Conservation (phyloP, 2,888 invertebrate species). For the Operophtera brumata region DNA sequence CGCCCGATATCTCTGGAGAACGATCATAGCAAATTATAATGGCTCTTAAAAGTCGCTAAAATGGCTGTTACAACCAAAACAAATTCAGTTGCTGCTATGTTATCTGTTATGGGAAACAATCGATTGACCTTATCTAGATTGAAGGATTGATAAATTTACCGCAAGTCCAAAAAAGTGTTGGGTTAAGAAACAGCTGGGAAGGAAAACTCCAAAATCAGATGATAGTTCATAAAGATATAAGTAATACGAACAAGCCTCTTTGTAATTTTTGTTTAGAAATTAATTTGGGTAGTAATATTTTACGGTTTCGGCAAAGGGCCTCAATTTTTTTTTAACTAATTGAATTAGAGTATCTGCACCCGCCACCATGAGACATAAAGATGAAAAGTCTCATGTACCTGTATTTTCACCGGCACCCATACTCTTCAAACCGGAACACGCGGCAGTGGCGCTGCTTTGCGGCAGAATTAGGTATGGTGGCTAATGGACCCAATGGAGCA, state of each 20-base stretch:
- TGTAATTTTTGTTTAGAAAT: background rate
- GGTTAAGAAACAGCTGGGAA: background rate
- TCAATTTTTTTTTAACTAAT: no score
- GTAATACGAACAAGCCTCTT: background rate
- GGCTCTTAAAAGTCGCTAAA: conserved; percentile 63
- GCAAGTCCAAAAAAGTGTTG: conserved; percentile 1
- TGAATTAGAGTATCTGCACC: no score
- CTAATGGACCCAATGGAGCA: no score
- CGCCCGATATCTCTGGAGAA: conserved; percentile 65
- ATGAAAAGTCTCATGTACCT: no score
- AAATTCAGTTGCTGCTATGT: conserved; percentile 58
- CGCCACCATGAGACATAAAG: no score
- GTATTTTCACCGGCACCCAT: no score
- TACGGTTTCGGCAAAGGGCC: no score
- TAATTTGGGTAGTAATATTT: no score
- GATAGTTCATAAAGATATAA: background rate
- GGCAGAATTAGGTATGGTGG: no score
- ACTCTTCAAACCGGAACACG: no score
- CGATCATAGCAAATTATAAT: conserved; percentile 74
- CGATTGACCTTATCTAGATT: conserved; percentile 35
- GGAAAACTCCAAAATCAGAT: background rate
- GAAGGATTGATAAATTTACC: conserved; percentile 23
- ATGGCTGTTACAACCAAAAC: conserved; percentile 60
- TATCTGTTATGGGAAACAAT: conserved; percentile 45
- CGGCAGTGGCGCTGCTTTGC: no score